These are phyloP conservation scores for Trinorchestia longiramus DNA, from an alignment of 1,140 invertebrate species.

Conservation along the genomic window DNA sequence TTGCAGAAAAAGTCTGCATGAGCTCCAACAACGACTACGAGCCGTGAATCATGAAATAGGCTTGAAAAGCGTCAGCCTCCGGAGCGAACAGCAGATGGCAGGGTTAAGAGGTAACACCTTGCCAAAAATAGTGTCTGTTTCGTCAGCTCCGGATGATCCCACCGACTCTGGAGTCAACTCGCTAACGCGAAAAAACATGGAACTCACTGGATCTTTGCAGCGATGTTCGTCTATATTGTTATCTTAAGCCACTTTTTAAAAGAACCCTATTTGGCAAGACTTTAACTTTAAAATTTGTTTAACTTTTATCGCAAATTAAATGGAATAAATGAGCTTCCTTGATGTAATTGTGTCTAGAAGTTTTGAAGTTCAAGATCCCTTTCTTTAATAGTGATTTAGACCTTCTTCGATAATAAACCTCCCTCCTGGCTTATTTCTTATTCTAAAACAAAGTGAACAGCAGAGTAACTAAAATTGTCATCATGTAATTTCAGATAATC, in stretches of 20 bases:
- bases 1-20: background rate
- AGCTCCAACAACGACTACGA: background rate
- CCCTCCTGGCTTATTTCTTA: too few species aligned
- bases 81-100: slow-evolving; percentile 19
- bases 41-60: slow-evolving; percentile 1
- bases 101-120: background rate
- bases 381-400: too few species aligned
- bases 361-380: too few species aligned
- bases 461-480: too few species aligned
- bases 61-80: background rate
- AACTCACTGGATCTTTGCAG: slow-evolving; percentile 14
- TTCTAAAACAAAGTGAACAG: too few species aligned
- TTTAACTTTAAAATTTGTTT: too few species aligned
- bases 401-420: too few species aligned
- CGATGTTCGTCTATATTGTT: background rate
- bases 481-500: too few species aligned
- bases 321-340: too few species aligned
- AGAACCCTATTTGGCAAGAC: too few species aligned
- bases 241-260: background rate
- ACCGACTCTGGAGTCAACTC: background rate
- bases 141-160: background rate
- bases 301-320: too few species aligned
- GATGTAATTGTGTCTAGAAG: too few species aligned
- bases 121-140: background rate
- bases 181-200: background rate